Evolutionary conservation across 2,797 vertebrate species (phyloP), one percentile per base, ranked within the genome.

Genomic region (Adelosebastes latens): DNA sequence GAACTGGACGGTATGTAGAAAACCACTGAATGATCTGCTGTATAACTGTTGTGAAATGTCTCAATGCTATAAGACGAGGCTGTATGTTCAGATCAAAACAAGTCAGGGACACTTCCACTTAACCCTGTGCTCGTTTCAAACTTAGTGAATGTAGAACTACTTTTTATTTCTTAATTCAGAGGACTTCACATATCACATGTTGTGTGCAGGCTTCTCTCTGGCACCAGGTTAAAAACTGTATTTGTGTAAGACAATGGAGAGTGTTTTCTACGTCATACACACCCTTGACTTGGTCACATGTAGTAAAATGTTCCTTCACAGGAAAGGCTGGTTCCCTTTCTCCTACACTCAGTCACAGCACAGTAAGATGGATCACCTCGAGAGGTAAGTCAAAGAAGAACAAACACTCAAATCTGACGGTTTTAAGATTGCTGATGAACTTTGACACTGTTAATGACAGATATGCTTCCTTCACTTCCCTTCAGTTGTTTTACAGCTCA

Each of bases 261-360:
- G 12, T 14, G 20, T 70, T 67, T 27, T 53, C 29, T 63, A 46
- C 56, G 49, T 52, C 25, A 20, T 14, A 66, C 24, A 75, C 24
- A 60, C n/a, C 22, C 22, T 64, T 55, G 34, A 72, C 20, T 80
- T 70, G 4, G 10, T 72, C 8, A 22, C 25, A 64, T 46, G 22
- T 5, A 8, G 14, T 73, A 27, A 81, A 8, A 27, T 78, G 58
- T 71, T 69, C 32, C 72, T 49, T 70, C 25, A 61, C 88, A 97
- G 97, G 92, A 97, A 97, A 96, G 97, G 97, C 90, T 97, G 97
- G 97, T 97, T 97, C 91, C 97, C 97, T 80, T 96, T 96, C 93
- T 96, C 97, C 80, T 97, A 97, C 93, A 97, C 97, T 55, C 96
- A 96, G 65, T 92, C 95, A 1, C 91, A 94, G 31, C 92, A 93